Evolutionary conservation across 2,797 vertebrate species (phyloP).

Genomic region (Microtus californicus): DNA sequence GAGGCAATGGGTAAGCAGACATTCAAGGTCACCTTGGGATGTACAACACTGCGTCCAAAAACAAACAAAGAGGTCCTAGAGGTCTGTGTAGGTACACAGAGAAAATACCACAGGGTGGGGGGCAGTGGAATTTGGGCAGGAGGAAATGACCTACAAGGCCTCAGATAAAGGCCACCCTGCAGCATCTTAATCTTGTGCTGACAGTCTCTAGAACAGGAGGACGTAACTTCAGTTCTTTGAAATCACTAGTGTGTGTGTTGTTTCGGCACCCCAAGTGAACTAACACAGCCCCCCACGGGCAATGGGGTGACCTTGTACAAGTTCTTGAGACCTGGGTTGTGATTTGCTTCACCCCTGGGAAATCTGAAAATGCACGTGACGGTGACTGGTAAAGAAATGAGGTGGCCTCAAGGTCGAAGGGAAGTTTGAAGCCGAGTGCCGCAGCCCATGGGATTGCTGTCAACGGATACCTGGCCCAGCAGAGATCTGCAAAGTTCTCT

Average conservation of each 20-base stretch:
- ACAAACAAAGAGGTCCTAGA: not conserved
- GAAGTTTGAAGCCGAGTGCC: not conserved
- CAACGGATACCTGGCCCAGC: not conserved
- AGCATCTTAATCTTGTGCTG: not conserved
- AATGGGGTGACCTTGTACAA: not conserved
- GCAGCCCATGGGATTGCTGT: not conserved
- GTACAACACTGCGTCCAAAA: not conserved
- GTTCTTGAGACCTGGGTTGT: not conserved
- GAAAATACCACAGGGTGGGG: not conserved
- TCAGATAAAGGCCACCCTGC: not conserved
- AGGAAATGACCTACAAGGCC: not conserved
- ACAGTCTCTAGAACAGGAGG: not conserved
- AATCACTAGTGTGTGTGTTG: not conserved
- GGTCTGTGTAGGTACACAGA: not conserved
- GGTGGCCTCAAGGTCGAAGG: not conserved
- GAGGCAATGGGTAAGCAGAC: not conserved
- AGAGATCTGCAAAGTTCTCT: not conserved
- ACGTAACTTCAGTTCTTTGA: not conserved
- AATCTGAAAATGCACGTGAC: not conserved
- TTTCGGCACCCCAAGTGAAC: not conserved
- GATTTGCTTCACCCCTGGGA: not conserved
- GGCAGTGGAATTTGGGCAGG: not conserved
- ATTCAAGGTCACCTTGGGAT: not conserved
- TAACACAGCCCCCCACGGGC: not conserved
- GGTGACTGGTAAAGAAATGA: not conserved